Conservation (phyloP, 2,797 vertebrate species). For the Rhinichthys osculus region DNA sequence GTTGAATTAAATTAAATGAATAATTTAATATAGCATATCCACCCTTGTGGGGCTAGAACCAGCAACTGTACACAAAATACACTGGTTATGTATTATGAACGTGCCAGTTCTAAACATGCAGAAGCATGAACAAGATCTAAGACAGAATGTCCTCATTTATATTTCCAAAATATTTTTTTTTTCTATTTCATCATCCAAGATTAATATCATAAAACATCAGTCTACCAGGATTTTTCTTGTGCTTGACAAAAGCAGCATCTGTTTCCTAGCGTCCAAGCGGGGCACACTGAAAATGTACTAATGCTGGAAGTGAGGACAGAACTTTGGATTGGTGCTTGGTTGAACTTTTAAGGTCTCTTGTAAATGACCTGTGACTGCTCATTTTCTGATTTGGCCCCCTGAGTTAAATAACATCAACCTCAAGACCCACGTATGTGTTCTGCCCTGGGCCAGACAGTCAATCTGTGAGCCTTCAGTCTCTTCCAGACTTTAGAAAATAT, state of each 20-base stretch:
- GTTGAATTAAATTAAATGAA: background rate
- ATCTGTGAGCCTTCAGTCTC: slow-evolving; percentile 46
- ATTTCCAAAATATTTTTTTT: background rate
- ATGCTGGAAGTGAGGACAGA: slow-evolving; percentile 36
- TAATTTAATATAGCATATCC: background rate
- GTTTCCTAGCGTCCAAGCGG: slow-evolving; percentile 31
- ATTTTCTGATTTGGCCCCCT: slow-evolving; percentile 29
- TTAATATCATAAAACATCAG: background rate
- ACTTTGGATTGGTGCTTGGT: background rate
- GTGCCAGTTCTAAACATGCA: background rate
- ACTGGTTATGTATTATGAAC: background rate
- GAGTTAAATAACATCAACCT: slow-evolving; percentile 15
- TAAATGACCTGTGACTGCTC: slow-evolving; percentile 46
- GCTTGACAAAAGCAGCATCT: slow-evolving; percentile 40
- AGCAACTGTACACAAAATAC: background rate
- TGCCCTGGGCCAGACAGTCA: slow-evolving; percentile 16
- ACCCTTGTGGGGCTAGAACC: background rate
- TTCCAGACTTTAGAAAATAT: slow-evolving; percentile 56
- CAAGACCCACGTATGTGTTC: background rate
- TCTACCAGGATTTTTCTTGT: slow-evolving; percentile 22
- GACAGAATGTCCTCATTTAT: background rate
- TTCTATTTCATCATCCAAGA: background rate
- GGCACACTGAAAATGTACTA: slow-evolving; percentile 25
- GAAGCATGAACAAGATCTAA: background rate
- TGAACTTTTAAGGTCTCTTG: slow-evolving; percentile 4